Base-by-base conservation (phyloP, 2,888 invertebrate genomes). In the Synanthedon tipuliformis region DNA sequence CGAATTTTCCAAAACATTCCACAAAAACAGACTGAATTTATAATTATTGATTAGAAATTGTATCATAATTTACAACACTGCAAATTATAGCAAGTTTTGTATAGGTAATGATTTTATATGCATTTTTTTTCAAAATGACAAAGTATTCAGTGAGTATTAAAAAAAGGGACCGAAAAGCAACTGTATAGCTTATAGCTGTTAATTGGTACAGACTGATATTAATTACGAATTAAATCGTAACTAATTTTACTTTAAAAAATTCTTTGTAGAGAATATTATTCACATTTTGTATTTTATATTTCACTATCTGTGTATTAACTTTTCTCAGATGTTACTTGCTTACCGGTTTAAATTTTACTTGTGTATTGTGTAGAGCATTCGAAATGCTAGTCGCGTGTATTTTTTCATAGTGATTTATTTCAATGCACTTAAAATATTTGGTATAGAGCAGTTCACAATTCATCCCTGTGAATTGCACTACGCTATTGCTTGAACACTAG, bases 311-410 rank as follows among this genome's bases (percentile, higher is more conserved):
- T 34, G 34, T 34, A 34, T 34, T 34, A 34, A 34, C 34, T 34
- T 34, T 10, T 34, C 2, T 34, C 34, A 34, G 10, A 34, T 10
- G 34, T 34, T 34, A 34, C 34, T 34, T 34, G 10, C 34, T 34
- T 34, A 34, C 34, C 34, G 34, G 34, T 34, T 34, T 34, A 34
- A 34, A 34, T 34, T 34, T 34, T 34, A 8, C 34, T 34, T 34
- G 10, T 34, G 52, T 54, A 64, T 62, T 54, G 59, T 23, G 60
- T 69, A 78, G 23, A 23, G 75, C 78, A 78, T 82, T 80, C 73
- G 71, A 63, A 66, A 77, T 77, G 78, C 81, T 83, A 84, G 81
- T 82, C 75, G 71, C 72, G 71, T 71, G 67, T 71, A 73, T 73
- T 64, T 72, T 73, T 65, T 16, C 66, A 57, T 63, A 63, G 61